These are phyloP conservation scores for Macroramphosus scolopax DNA, from an alignment of 2,797 vertebrate genomes.

Conservation along the genomic window DNA sequence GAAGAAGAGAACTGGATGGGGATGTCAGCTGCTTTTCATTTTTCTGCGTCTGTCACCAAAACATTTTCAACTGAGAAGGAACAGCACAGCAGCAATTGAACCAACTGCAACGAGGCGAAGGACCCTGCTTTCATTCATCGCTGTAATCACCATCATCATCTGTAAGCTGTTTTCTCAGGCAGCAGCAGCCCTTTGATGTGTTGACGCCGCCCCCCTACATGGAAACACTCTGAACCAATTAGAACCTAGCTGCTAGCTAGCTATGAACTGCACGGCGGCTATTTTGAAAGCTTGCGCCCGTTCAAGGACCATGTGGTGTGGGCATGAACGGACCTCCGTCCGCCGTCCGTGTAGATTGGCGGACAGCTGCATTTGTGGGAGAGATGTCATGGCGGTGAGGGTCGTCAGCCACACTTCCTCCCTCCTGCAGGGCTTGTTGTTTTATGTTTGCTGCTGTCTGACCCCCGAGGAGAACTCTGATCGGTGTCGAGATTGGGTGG, in stretches of 20 bases:
- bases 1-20: constrained; percentile 14
- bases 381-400: constrained; percentile 9
- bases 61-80: background rate
- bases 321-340: constrained; percentile 22
- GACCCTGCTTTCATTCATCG: constrained; percentile 11
- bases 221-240: constrained; percentile 43
- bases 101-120: background rate
- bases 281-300: constrained; percentile 64
- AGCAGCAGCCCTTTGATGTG: constrained; percentile 5
- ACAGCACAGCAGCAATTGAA: background rate
- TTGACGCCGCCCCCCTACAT: constrained; percentile 32
- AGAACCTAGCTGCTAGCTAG: constrained; percentile 2
- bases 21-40: no score
- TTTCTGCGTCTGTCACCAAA: no score
- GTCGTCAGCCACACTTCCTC: constrained; percentile 37
- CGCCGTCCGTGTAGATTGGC: constrained; percentile 15
- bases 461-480: constrained; percentile 44
- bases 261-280: constrained; percentile 67
- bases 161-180: constrained; percentile 8
- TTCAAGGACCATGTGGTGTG: constrained; percentile 53
- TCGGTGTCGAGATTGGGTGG: constrained; percentile 43
- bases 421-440: constrained; percentile 45
- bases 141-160: no score
- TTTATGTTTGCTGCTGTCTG: constrained; percentile 53
- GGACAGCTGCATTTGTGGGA: constrained; percentile 25